A percentile compares a stretch with the other conserved stretches of the same genome.
Conservation (phyloP, 2,113 vertebrate genomes). For the Ahaetulla prasina region DNA sequence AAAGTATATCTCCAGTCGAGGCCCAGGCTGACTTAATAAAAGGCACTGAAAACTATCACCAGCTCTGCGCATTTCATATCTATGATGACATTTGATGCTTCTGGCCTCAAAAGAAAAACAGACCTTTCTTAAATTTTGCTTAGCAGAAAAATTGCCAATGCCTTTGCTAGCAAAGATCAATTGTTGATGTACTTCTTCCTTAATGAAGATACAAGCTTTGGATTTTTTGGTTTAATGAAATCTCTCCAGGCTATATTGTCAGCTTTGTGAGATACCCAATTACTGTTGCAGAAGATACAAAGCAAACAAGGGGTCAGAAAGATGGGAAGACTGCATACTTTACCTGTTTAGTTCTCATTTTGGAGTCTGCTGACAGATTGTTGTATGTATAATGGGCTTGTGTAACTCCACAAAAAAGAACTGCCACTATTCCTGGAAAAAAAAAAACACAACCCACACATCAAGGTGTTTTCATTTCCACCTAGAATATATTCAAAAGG, state of each 20-base stretch:
- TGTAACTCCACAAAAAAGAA: slow-evolving; percentile 84
- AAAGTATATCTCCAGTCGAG: not conserved
- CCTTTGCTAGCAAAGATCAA: slow-evolving; percentile 39
- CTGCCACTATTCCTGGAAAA: slow-evolving; percentile 82
- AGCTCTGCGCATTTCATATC: slow-evolving; percentile 29
- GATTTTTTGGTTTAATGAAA: slow-evolving; percentile 23
- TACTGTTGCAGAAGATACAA: not conserved
- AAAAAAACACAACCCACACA: not conserved
- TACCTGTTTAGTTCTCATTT: slow-evolving; percentile 81
- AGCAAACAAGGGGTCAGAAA: not conserved
- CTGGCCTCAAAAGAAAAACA: slow-evolving; percentile 38
- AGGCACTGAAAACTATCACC: slow-evolving; percentile 19
- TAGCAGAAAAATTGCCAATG: slow-evolving; percentile 48
- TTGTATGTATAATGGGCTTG: slow-evolving; percentile 84
- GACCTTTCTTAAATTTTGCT: slow-evolving; percentile 50
- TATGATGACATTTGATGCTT: slow-evolving; percentile 14
- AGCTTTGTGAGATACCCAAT: not conserved
- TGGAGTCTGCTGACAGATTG: slow-evolving; percentile 79
- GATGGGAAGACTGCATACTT: slow-evolving; percentile 11
- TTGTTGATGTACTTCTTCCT: slow-evolving; percentile 35
- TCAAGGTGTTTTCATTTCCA: slow-evolving; percentile 30
- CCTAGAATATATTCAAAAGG: not conserved
- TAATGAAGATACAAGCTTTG: slow-evolving; percentile 38
- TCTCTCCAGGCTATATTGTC: slow-evolving; percentile 8
- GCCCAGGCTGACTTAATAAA: not conserved